Evolutionary conservation across 2,797 vertebrate genomes (phyloP), one percentile per base, ranked within the genome.

Genomic region (Octomys mimax): DNA sequence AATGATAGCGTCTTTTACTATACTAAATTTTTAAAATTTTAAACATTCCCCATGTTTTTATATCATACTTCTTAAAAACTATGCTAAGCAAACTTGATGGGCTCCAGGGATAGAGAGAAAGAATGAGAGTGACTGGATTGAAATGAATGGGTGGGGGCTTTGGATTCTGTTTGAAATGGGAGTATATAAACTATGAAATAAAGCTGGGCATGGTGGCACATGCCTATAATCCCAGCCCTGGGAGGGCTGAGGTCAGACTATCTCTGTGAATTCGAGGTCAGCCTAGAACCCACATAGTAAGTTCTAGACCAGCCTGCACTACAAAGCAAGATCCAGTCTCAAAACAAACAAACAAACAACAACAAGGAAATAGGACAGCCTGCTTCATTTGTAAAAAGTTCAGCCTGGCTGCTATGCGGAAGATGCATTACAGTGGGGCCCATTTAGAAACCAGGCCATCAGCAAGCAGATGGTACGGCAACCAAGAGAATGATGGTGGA

Each of bases 401-500:
- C 62, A 13, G 28, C 16, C 66, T 1, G 39, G 75, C 16, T 73
- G 59, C 82, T 66, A 28, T 36, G 82, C 13, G 49, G 13, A 70
- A 84, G 57, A 39, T 0, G 49, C 39, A 39, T 14, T 12, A 4
- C 1, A 54, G 22, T 0, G 12, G 36, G 28, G 28, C 57, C 39
- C 54, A 26, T 42, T 1, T 59, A 46, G 46, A 92, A 52, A 70
- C 77, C 33, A 92, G 39, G 70, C 16, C 13, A 59, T 61, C 31
- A 5, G 39, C 7, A 33, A 10, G 57, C 12, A 16, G 26, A 42
- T 4, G 28, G 36, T 14, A 28, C 0, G 1, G 4, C 0, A 28
- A 70, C n/a, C 33, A 39, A 46, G 42, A 1, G 52, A 39, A 92
- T 42, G 62, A 52, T 1, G 16, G 64, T 0, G 18, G 46, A 52